Evolutionary conservation across 1,140 invertebrate species (phyloP).

Genomic region (Nebria ingens): DNA sequence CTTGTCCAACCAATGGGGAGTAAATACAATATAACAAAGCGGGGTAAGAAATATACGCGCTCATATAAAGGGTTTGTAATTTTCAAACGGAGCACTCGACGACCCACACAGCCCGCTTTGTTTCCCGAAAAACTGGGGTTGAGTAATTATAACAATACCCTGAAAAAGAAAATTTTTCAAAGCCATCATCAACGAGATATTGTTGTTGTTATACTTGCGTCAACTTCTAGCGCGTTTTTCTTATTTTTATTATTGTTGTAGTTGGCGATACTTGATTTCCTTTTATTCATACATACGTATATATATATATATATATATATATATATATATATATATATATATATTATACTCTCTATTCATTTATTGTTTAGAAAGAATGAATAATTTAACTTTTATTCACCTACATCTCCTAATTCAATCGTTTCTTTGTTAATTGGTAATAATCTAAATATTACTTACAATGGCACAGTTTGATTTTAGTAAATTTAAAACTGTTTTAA

Average conservation of each 20-base stretch:
- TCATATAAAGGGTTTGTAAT: slow-evolving; percentile 6
- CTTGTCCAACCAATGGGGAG: slow-evolving; percentile 22
- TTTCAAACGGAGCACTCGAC: slow-evolving; percentile 3
- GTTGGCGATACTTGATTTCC: background rate
- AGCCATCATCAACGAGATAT: background rate
- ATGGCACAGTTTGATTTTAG: no score
- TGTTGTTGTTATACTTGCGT: background rate
- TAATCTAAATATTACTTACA: no score
- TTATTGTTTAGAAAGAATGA: background rate
- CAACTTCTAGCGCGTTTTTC: background rate
- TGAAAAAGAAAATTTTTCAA: no score
- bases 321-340: no score
- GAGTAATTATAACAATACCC: slow-evolving; percentile 8
- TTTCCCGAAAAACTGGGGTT: background rate
- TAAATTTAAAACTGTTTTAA: no score
- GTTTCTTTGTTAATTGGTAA: no score
- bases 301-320: no score
- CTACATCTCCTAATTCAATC: no score
- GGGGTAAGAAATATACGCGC: background rate
- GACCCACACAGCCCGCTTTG: no score
- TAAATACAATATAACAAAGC: slow-evolving; percentile 12
- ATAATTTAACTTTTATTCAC: slow-evolving; percentile 1
- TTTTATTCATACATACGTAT: no score
- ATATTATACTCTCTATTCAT: background rate
- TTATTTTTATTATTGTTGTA: background rate